Conservation (phyloP, 2,113 vertebrate species). For the Macquaria ambigua region DNA sequence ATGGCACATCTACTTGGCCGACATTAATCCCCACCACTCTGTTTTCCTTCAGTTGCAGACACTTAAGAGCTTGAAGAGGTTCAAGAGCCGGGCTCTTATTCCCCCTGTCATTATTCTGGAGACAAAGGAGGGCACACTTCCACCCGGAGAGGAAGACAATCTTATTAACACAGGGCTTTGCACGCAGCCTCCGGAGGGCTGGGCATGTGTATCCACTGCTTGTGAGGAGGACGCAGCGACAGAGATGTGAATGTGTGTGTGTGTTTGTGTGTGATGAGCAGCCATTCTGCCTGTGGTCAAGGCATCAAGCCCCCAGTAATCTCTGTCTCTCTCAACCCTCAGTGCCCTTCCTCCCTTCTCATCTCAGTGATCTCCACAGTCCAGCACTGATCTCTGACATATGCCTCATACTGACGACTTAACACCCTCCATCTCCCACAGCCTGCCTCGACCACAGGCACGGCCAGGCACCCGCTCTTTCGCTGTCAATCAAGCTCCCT, state of each 20-base stretch:
- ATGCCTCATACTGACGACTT: slow-evolving; percentile 78
- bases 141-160: slow-evolving; percentile 52
- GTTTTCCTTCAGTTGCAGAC: slow-evolving; percentile 50
- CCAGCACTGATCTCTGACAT: slow-evolving; percentile 76
- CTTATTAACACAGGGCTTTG: slow-evolving; percentile 61
- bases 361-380: slow-evolving; percentile 63
- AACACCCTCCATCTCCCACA: slow-evolving; percentile 69
- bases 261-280: slow-evolving; percentile 40
- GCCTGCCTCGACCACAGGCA: slow-evolving; percentile 64
- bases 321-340: slow-evolving; percentile 44
- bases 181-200: slow-evolving; percentile 34
- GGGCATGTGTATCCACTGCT: slow-evolving; percentile 14
- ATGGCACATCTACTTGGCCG: slow-evolving; percentile 27
- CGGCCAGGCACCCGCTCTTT: slow-evolving; percentile 44
- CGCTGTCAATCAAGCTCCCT: slow-evolving; percentile 59
- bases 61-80: slow-evolving; percentile 59
- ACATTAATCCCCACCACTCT: slow-evolving; percentile 40
- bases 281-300: slow-evolving; percentile 55
- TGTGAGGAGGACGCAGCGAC: slow-evolving; percentile 29
- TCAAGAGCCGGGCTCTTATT: slow-evolving; percentile 63
- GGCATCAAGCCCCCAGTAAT: slow-evolving; percentile 68
- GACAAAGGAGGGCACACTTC: slow-evolving; percentile 59
- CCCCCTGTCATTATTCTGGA: slow-evolving; percentile 57
- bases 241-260: slow-evolving; percentile 18
- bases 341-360: slow-evolving; percentile 44